A percentile compares a stretch with the other conserved stretches of the same genome.
phyloP scores from a whole-genome alignment of 2,113 vertebrate genomes.

The Hydropotes inermis region DNA sequence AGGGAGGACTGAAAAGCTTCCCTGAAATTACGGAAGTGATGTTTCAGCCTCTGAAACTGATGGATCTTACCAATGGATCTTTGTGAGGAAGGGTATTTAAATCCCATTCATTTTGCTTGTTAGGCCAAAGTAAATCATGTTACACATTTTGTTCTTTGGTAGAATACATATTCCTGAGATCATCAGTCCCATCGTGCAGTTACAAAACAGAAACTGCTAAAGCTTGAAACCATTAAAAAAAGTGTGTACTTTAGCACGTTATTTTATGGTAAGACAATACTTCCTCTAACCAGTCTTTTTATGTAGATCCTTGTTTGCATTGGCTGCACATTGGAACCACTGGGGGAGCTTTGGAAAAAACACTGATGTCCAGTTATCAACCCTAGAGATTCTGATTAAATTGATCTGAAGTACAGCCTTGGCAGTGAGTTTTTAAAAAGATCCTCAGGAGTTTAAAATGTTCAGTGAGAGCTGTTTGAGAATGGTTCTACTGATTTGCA shows the following conservation, averaged over 20 bases:
- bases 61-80: neutral
- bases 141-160: neutral
- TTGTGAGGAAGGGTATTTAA: neutral
- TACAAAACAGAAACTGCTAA: neutral
- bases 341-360: neutral
- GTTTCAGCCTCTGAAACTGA: neutral
- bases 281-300: neutral
- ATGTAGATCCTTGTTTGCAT: neutral
- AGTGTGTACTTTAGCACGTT: neutral
- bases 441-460: neutral
- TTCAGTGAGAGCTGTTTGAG: neutral
- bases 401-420: neutral
- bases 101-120: neutral
- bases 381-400: neutral
- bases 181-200: neutral
- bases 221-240: neutral
- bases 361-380: neutral
- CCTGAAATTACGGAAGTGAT: neutral
- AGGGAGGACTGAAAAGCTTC: neutral
- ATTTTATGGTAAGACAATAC: neutral
- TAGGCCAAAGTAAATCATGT: neutral
- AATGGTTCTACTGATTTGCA: neutral
- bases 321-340: neutral
- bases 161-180: neutral
- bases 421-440: neutral